Evolutionary conservation across 2,888 invertebrate species (phyloP).

Genomic region (Colostygia pectinataria): DNA sequence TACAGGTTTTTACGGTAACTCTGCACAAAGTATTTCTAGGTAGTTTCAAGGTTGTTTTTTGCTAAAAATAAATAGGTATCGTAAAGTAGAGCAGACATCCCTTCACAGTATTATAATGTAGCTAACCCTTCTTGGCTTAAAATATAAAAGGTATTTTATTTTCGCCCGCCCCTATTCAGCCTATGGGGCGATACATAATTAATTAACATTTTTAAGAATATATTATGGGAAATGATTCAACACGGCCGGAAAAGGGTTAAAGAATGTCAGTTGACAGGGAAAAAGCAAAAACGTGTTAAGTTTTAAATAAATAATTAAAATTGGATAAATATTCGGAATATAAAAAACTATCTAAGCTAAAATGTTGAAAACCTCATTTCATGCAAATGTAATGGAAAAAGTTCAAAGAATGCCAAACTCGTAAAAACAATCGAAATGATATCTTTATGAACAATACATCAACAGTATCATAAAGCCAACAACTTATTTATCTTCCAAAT

Average conservation of each 20-base stretch:
- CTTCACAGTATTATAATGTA: slow-evolving; percentile 6
- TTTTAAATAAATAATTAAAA: slow-evolving; percentile 41
- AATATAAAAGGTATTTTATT: slow-evolving; percentile 48
- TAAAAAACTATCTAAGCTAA: too few relatives aligned
- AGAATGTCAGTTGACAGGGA: slow-evolving; percentile 72
- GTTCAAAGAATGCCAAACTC: not conserved
- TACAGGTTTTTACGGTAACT: too few relatives aligned
- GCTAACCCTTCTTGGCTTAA: slow-evolving; percentile 30
- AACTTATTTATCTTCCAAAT: slow-evolving; percentile 80
- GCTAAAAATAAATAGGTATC: slow-evolving; percentile 3
- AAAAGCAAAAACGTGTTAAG: slow-evolving; percentile 39
- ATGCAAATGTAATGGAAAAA: not conserved
- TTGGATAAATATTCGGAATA: slow-evolving; percentile 3
- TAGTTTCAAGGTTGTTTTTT: not conserved
- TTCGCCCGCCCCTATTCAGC: slow-evolving; percentile 42
- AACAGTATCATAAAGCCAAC: slow-evolving; percentile 60
- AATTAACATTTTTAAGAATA: slow-evolving; percentile 72
- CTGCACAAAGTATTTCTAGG: too few relatives aligned
- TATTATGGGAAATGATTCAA: slow-evolving; percentile 67
- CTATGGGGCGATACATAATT: slow-evolving; percentile 56
- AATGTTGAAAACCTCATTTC: too few relatives aligned
- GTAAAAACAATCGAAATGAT: slow-evolving; percentile 6
- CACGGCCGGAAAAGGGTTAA: slow-evolving; percentile 65
- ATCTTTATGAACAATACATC: slow-evolving; percentile 47
- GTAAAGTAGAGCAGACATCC: slow-evolving; percentile 13